phyloP scores from a whole-genome alignment of 2,888 invertebrate genomes.

The Poecilus cupreus region DNA sequence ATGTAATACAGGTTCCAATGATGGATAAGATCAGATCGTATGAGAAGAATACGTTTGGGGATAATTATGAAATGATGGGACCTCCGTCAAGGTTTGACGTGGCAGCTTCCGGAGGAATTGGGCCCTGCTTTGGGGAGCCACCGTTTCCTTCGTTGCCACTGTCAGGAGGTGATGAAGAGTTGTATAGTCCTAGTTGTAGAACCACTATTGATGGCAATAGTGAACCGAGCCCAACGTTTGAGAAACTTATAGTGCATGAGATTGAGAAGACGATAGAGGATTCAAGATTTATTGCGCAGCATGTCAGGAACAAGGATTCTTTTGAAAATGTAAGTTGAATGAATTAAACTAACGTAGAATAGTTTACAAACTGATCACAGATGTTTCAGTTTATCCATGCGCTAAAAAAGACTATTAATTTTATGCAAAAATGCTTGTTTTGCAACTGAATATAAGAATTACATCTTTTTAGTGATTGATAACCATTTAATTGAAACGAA shows the following conservation, averaged over 20 bases:
- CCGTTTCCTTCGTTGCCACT: conserved; percentile 82
- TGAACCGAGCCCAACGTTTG: conserved; percentile 86
- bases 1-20: conserved; percentile 83
- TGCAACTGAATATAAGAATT: no score
- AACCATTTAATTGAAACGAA: no score
- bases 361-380: no score
- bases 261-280: conserved; percentile 95
- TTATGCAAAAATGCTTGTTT: no score
- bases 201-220: conserved; percentile 75
- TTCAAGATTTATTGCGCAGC: conserved; percentile 95
- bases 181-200: conserved; percentile 82
- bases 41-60: conserved; percentile 78
- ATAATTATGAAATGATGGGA: conserved; percentile 70
- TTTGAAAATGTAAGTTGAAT: conserved; percentile 89
- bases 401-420: no score
- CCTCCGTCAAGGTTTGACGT: conserved; percentile 76
- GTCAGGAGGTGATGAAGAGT: conserved; percentile 88
- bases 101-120: conserved; percentile 79
- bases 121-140: conserved; percentile 79
- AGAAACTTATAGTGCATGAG: conserved; percentile 87
- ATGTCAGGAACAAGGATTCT: conserved; percentile 95
- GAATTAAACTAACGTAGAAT: no score
- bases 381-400: background rate
- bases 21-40: conserved; percentile 81
- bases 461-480: no score